phyloP scores from a whole-genome alignment of 2,797 vertebrate species.

The Manis pentadactyla region DNA sequence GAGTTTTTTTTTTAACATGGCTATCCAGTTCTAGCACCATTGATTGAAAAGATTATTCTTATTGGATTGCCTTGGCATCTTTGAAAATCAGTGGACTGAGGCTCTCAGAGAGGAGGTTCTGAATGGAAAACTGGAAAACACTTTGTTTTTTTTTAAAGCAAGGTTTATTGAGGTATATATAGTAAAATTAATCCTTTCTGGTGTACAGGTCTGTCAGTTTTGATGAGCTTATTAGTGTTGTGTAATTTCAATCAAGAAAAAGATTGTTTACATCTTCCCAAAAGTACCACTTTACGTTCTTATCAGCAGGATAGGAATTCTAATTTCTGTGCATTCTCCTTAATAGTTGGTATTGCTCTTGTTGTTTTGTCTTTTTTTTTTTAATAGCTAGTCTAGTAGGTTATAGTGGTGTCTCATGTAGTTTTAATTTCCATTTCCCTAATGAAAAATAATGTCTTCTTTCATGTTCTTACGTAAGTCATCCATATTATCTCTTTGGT shows the following conservation, averaged over 20 bases:
- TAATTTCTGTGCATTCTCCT: background rate
- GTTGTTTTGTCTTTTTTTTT: background rate
- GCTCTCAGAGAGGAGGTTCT: background rate
- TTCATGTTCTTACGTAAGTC: background rate
- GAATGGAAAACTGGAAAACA: conserved; percentile 10
- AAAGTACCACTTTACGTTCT: background rate
- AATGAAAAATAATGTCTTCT: background rate
- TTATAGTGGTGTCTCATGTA: background rate
- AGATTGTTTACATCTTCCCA: background rate
- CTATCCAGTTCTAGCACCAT: background rate
- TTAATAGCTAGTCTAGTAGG: background rate
- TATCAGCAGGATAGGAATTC: background rate
- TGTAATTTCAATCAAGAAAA: background rate
- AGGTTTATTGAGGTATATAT: background rate
- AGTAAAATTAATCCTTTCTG: background rate
- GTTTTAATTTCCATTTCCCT: background rate
- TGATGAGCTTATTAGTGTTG: background rate
- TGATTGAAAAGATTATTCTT: background rate
- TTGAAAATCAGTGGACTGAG: background rate
- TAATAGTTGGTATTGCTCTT: background rate
- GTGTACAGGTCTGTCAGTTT: background rate
- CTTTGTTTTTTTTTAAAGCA: background rate
- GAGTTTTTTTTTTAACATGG: background rate
- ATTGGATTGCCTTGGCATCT: background rate
- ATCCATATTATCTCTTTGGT: background rate